These are phyloP conservation scores for Phoxinus phoxinus DNA, from an alignment of 2,113 vertebrate species.

Conservation along the genomic window DNA sequence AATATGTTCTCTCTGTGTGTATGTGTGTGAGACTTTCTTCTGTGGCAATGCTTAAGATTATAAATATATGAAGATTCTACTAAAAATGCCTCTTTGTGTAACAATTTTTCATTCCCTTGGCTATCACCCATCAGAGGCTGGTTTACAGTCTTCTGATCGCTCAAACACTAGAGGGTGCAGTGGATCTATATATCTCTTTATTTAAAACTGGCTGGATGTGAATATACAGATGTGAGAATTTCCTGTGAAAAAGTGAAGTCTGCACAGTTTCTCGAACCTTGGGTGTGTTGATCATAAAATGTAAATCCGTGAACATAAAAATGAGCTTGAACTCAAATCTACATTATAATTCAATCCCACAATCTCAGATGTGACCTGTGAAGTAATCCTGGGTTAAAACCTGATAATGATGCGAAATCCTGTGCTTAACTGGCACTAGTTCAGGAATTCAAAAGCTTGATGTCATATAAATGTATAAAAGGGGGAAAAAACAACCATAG, in stretches of 20 bases:
- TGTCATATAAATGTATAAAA: not conserved
- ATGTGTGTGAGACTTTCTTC: not conserved
- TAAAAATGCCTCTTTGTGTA: not conserved
- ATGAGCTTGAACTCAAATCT: not conserved
- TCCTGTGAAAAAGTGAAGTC: not conserved
- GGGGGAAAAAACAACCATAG: not conserved
- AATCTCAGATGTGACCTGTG: not conserved
- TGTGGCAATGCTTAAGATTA: not conserved
- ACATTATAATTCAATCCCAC: not conserved
- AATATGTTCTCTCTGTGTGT: constrained; percentile 30
- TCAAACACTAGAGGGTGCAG: constrained; percentile 36
- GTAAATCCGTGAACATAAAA: not conserved
- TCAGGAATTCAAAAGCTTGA: not conserved
- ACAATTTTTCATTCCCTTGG: not conserved
- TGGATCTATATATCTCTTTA: not conserved
- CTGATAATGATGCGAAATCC: not conserved
- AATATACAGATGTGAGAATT: not conserved
- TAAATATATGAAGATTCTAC: not conserved
- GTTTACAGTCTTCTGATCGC: not conserved
- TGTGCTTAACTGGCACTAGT: not conserved
- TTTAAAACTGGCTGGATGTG: not conserved
- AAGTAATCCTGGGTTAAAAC: not conserved
- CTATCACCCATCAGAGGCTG: not conserved
- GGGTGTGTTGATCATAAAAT: not conserved
- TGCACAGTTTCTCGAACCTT: not conserved